phyloP scores from a whole-genome alignment of 2,888 invertebrate genomes.

The Notodonta ziczac region DNA sequence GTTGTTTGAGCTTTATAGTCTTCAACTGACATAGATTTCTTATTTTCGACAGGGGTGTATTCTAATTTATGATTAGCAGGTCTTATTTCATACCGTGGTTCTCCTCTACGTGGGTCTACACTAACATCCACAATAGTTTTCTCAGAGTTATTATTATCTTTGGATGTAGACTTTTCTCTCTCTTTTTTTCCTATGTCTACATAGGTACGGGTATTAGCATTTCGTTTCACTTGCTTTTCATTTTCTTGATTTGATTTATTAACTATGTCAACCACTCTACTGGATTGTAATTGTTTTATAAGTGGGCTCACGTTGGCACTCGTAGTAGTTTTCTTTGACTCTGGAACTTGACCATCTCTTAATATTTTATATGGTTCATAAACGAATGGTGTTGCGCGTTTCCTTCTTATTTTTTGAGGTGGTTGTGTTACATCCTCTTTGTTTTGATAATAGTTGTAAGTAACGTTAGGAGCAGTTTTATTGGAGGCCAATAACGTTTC shows the following conservation, averaged over 20 bases:
- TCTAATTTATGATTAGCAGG: constrained; percentile 64
- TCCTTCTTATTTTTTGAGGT: constrained; percentile 48
- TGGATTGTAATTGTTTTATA: constrained; percentile 73
- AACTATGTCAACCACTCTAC: constrained; percentile 65
- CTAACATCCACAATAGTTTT: constrained; percentile 64
- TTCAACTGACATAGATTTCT: constrained; percentile 59
- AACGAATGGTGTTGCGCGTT: constrained; percentile 65
- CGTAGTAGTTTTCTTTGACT: constrained; percentile 72
- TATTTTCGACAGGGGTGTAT: constrained; percentile 67
- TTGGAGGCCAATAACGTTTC: constrained; percentile 15
- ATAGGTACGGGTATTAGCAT: constrained; percentile 52
- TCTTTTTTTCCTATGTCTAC: constrained; percentile 71
- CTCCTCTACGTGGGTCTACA: constrained; percentile 66
- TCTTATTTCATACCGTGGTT: constrained; percentile 73
- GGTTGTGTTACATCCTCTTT: constrained; percentile 48
- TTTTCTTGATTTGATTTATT: constrained; percentile 52
- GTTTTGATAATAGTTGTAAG: constrained; percentile 44
- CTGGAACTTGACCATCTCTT: constrained; percentile 66
- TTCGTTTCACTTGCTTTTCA: constrained; percentile 58
- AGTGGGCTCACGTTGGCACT: constrained; percentile 72
- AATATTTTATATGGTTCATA: constrained; percentile 81
- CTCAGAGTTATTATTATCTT: constrained; percentile 40
- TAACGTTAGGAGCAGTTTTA: constrained; percentile 27
- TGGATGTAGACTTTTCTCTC: constrained; percentile 46
- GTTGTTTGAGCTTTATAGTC: constrained; percentile 57